phyloP scores from a whole-genome alignment of 2,113 vertebrate genomes.

The Pterocles gutturalis region DNA sequence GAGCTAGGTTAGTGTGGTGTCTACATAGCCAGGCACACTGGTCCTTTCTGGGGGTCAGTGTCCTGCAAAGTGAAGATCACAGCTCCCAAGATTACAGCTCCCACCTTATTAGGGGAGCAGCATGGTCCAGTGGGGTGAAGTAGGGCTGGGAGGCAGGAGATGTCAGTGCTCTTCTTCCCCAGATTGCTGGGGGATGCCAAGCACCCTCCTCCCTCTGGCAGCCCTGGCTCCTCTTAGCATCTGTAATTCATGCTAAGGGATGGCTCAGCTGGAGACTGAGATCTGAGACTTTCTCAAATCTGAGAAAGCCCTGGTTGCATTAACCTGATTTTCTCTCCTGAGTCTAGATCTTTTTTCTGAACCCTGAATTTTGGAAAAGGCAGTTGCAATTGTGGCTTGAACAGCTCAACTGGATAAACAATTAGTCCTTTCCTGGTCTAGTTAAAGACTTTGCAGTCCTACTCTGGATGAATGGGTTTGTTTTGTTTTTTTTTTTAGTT shows the following conservation, averaged over 20 bases:
- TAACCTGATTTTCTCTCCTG: neutral
- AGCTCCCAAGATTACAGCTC: neutral
- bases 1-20: neutral
- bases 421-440: neutral
- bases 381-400: neutral
- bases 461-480: neutral
- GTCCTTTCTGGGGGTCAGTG: neutral
- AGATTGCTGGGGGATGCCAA: neutral
- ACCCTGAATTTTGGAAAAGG: neutral
- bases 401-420: neutral
- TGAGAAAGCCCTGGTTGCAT: neutral
- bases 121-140: neutral
- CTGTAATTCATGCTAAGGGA: neutral
- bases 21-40: neutral
- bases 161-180: rapidly evolving
- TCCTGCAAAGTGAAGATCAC: neutral
- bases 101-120: neutral
- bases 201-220: rapidly evolving
- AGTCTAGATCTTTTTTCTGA: neutral
- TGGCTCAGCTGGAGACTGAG: neutral
- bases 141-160: neutral
- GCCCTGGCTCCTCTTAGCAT: neutral
- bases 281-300: too few species aligned
- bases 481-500: neutral
- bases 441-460: neutral